A percentile compares a stretch with the other conserved stretches of the same genome.
Conservation (phyloP, 2,888 invertebrate species). For the Cyaniris semiargus region DNA sequence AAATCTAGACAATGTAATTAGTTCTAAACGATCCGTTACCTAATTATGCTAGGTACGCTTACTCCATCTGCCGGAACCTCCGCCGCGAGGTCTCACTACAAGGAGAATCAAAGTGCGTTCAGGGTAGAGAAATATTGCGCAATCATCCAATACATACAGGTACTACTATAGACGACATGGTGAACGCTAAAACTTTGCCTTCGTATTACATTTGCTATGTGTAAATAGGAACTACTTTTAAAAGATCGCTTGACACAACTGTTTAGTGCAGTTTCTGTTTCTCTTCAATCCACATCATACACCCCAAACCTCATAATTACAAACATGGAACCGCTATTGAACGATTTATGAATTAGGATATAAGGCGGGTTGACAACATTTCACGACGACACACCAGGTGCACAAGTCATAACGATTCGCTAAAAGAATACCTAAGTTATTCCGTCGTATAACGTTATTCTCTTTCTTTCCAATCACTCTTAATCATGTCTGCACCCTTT, state of each 20-base stretch:
- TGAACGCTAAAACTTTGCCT: not conserved
- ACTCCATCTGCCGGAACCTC: not conserved
- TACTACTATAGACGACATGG: not conserved
- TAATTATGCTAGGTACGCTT: not conserved
- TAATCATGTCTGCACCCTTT: slow-evolving; percentile 87
- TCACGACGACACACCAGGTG: not conserved
- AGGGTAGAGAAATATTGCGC: not conserved
- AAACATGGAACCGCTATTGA: not conserved
- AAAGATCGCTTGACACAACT: not conserved
- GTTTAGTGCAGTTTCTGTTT: not conserved
- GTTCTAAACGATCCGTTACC: too few relatives aligned
- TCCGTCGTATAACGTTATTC: slow-evolving; percentile 37
- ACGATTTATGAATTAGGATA: not conserved
- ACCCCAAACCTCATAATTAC: not conserved
- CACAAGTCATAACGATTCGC: not conserved
- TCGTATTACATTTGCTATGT: not conserved
- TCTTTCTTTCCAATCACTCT: slow-evolving; percentile 69
- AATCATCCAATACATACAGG: not conserved
- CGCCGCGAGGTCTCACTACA: not conserved
- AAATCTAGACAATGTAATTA: too few relatives aligned
- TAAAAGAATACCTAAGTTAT: not conserved
- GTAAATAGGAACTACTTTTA: not conserved
- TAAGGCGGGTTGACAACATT: not conserved
- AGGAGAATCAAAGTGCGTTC: not conserved
- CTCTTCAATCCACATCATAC: not conserved